Evolutionary conservation across 2,797 vertebrate species (phyloP).

Genomic region (Petrocephalus schoutedeni): DNA sequence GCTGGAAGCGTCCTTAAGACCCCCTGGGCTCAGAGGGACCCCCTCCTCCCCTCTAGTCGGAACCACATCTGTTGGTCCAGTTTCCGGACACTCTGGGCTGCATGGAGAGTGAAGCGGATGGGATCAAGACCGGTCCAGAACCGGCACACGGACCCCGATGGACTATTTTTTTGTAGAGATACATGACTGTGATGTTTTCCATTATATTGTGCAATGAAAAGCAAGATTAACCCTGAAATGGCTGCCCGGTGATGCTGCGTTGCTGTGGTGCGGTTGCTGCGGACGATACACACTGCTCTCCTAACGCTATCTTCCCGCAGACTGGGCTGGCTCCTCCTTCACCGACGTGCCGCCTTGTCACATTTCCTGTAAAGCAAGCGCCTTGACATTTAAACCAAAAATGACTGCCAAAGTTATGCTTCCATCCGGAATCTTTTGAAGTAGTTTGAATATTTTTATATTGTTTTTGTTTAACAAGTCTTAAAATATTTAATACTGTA

Average conservation of each 20-base stretch:
- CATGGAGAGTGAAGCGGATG: neutral
- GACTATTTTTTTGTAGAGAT: neutral
- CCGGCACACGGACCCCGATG: neutral
- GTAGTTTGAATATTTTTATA: conserved; percentile 12
- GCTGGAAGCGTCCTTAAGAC: conserved; percentile 75
- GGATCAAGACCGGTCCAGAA: neutral
- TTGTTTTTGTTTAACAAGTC: conserved; percentile 47
- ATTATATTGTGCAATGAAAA: conserved; percentile 37
- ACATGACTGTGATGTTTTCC: neutral
- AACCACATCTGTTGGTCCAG: neutral
- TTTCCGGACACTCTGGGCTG: neutral
- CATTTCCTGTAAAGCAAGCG: neutral
- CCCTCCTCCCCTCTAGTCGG: neutral
- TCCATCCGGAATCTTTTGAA: neutral
- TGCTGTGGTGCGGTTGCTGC: conserved; percentile 35
- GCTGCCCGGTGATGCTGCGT: conserved; percentile 34
- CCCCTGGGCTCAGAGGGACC: conserved; percentile 29
- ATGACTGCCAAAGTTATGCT: neutral
- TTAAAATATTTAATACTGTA: conserved; percentile 46
- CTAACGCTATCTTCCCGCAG: neutral
- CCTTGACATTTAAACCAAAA: neutral
- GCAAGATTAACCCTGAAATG: conserved; percentile 42
- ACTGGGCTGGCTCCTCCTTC: neutral
- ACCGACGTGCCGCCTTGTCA: neutral
- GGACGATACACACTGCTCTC: conserved; percentile 28